phyloP scores from a whole-genome alignment of 2,113 vertebrate species.

The Tychaedon coryphoeus region DNA sequence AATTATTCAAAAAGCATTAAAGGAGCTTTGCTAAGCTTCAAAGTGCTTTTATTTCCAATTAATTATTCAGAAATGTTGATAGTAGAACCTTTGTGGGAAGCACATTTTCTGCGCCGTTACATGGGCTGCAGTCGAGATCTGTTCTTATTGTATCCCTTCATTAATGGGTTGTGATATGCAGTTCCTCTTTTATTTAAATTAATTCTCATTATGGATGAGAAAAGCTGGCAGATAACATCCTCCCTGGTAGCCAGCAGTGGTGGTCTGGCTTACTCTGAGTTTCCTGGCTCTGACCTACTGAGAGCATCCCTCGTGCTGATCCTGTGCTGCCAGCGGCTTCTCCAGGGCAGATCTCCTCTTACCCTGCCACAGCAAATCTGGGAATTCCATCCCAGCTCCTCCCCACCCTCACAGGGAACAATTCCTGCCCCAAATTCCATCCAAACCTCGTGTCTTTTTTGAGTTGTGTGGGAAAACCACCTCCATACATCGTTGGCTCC shows the following conservation, averaged over 20 bases:
- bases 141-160: background rate
- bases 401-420: background rate
- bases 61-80: slow-evolving; percentile 13
- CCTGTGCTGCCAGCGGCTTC: rapidly evolving
- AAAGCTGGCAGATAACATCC: background rate
- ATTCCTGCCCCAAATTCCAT: background rate
- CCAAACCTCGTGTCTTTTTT: background rate
- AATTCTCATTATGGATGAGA: background rate
- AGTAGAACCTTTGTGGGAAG: background rate
- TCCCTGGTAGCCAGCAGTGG: background rate
- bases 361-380: background rate
- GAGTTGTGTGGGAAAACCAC: background rate
- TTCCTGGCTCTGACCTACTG: background rate
- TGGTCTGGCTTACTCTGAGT: background rate
- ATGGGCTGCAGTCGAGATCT: background rate
- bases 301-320: rapidly evolving
- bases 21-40: background rate
- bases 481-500: rapidly evolving
- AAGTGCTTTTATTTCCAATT: background rate
- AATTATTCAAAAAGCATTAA: background rate
- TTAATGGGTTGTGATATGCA: background rate
- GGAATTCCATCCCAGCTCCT: background rate
- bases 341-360: background rate
- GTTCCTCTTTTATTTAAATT: slow-evolving; percentile 13
- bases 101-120: background rate